phyloP scores from a whole-genome alignment of 2,113 vertebrate species.

The Sapajus apella region DNA sequence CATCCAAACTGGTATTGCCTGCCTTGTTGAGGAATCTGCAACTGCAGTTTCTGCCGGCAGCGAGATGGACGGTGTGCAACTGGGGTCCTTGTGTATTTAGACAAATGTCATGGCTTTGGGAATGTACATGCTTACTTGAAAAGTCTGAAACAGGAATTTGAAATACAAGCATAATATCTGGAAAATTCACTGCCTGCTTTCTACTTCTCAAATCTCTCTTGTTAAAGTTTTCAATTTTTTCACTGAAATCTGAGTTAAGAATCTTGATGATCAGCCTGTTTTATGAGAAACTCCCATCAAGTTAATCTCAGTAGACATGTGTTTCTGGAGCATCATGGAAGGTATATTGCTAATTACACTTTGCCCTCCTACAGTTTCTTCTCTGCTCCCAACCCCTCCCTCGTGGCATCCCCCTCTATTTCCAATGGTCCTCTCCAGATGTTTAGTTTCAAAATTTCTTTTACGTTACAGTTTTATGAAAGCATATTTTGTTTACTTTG shows the following conservation, averaged over 20 bases:
- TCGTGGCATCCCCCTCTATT: neutral
- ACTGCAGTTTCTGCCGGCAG: slow-evolving; percentile 98
- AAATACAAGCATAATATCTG: slow-evolving; percentile 85
- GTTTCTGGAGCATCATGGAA: neutral
- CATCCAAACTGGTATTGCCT: slow-evolving; percentile 95
- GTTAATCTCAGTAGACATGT: neutral
- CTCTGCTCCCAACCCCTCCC: neutral
- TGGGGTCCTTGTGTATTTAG: slow-evolving; percentile 96
- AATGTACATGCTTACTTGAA: slow-evolving; percentile 97
- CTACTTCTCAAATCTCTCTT: neutral
- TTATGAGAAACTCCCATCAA: slow-evolving; percentile 39
- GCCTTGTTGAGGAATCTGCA: slow-evolving; percentile 97
- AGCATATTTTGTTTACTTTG: neutral
- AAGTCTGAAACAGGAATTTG: slow-evolving; percentile 94
- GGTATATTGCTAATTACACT: neutral
- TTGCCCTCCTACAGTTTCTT: neutral
- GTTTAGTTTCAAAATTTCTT: slow-evolving; percentile 31
- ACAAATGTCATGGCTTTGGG: slow-evolving; percentile 95
- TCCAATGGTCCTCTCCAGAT: neutral
- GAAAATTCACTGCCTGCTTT: neutral
- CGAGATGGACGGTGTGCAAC: slow-evolving; percentile 95
- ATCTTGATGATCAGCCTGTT: slow-evolving; percentile 40
- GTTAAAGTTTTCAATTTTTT: neutral
- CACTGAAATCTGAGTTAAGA: slow-evolving; percentile 47
- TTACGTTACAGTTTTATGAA: neutral